These are phyloP conservation scores for Nymphalis io DNA, from an alignment of 1,140 invertebrate genomes.

Conservation along the genomic window DNA sequence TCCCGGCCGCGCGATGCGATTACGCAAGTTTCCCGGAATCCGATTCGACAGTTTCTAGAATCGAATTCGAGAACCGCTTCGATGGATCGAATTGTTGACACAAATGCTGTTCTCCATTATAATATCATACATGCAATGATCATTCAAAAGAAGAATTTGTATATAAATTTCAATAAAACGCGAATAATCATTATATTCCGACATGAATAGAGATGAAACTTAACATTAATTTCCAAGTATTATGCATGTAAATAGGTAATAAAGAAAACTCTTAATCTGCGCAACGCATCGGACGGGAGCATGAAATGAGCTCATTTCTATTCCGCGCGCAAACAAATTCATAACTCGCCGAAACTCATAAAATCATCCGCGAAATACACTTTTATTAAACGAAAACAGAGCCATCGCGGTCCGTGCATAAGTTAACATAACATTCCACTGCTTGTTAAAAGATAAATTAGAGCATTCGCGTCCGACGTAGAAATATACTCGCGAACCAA, in stretches of 20 bases:
- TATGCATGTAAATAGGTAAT: conserved; percentile 58
- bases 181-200: not conserved
- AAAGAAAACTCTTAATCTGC: conserved; percentile 56
- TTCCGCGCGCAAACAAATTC: conserved; percentile 68
- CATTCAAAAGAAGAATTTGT: not conserved
- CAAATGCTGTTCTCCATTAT: conserved; percentile 49
- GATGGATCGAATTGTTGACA: conserved; percentile 47
- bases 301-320: conserved; percentile 76
- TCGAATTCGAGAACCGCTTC: conserved; percentile 62
- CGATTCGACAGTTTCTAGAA: conserved; percentile 64
- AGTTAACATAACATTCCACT: conserved; percentile 73
- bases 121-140: not conserved
- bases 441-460: conserved; percentile 71
- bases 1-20: conserved; percentile 72
- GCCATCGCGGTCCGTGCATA: conserved; percentile 67
- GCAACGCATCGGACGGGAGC: conserved; percentile 46
- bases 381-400: conserved; percentile 78
- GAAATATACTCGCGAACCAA: conserved; percentile 69
- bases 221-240: conserved; percentile 41
- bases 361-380: conserved; percentile 71
- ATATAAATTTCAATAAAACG: not conserved
- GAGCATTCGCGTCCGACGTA: conserved; percentile 43
- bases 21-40: conserved; percentile 68
- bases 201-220: conserved; percentile 30
- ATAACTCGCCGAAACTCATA: conserved; percentile 72